A percentile compares a stretch with the other conserved stretches of the same genome.
These are phyloP conservation scores for Plodia interpunctella DNA, from an alignment of 1,140 invertebrate species.

Conservation along the genomic window DNA sequence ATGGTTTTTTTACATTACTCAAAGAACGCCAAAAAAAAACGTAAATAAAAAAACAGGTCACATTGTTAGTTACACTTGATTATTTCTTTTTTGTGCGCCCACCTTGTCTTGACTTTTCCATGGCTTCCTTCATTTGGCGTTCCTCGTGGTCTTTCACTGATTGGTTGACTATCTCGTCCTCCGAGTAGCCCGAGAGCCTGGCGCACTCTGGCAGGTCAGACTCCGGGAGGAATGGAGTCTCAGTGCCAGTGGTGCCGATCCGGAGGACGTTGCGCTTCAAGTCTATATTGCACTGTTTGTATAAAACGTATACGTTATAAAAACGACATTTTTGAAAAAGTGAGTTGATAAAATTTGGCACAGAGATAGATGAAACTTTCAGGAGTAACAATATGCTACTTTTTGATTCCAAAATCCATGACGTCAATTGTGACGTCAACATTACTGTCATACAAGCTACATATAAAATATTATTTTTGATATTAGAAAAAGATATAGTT, in stretches of 20 bases:
- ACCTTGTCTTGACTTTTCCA: slow-evolving; percentile 76
- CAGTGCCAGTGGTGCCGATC: slow-evolving; percentile 97
- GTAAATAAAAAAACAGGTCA: not conserved
- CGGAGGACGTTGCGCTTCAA: slow-evolving; percentile 91
- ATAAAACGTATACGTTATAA: not conserved
- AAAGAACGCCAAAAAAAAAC: not conserved
- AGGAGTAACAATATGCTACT: no score
- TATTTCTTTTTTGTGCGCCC: slow-evolving; percentile 57
- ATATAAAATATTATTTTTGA: no score
- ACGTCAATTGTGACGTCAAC: no score
- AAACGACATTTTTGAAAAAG: no score
- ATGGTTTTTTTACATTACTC: slow-evolving; percentile 19
- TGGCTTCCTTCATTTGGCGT: slow-evolving; percentile 67
- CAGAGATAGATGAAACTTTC: no score
- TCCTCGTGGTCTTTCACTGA: slow-evolving; percentile 51
- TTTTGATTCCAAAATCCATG: no score
- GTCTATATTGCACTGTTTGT: slow-evolving; percentile 92
- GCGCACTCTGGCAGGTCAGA: slow-evolving; percentile 85
- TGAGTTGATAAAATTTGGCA: no score
- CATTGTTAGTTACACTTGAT: slow-evolving; percentile 12
- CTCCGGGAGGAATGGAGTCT: slow-evolving; percentile 93
- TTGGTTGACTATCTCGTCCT: slow-evolving; percentile 76
- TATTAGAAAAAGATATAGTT: no score
- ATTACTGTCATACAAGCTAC: no score
- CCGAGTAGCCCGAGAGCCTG: slow-evolving; percentile 76